Conservation (phyloP, 2,888 invertebrate genomes). For the Cataglyphis cursor region DNA sequence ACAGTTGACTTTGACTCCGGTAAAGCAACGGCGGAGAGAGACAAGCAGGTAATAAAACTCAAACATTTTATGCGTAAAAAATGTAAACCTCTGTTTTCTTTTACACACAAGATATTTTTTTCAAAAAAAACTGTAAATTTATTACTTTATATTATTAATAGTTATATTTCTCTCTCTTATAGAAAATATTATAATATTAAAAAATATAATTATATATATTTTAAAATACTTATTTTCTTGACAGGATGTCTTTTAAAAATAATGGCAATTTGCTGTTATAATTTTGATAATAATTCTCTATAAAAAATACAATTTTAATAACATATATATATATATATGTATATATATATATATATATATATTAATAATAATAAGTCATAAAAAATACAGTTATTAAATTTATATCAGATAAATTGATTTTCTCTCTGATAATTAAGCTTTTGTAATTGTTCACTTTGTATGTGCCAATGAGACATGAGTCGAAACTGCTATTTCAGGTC, state of each 20-base stretch:
- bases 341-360: no score
- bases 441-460: neutral
- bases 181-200: neutral
- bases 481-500: conserved; percentile 87
- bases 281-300: neutral
- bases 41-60: conserved; percentile 91
- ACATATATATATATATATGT: neutral
- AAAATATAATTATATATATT: neutral
- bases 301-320: neutral
- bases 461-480: neutral
- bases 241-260: neutral
- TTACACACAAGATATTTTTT: neutral
- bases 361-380: neutral
- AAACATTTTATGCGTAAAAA: neutral
- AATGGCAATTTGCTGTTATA: neutral
- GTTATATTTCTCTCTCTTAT: neutral
- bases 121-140: neutral
- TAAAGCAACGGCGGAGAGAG: conserved; percentile 95
- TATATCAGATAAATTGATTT: neutral
- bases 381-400: neutral
- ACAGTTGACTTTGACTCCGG: conserved; percentile 92
- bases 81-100: neutral
- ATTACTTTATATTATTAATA: neutral
- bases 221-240: neutral
- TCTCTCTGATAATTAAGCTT: neutral